A percentile compares a stretch with the other conserved stretches of the same genome.
phyloP scores from a whole-genome alignment of 2,888 invertebrate species.

The Phengaris arion region DNA sequence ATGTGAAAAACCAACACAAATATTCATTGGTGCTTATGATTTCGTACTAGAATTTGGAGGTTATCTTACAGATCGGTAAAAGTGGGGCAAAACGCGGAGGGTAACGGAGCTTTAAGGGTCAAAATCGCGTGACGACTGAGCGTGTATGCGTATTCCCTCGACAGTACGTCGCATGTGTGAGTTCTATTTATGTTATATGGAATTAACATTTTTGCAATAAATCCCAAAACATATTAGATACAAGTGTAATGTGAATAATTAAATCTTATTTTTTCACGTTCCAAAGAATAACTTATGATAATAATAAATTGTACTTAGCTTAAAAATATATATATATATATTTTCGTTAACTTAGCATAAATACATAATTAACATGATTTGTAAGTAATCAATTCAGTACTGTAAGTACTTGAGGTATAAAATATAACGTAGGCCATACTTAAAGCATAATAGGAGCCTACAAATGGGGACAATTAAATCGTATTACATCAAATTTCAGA shows the following conservation, averaged over 20 bases:
- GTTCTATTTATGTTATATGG: constrained; percentile 31
- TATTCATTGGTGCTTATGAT: constrained; percentile 41
- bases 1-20: not conserved
- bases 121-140: constrained; percentile 51
- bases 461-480: too few relatives aligned
- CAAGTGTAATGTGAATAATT: not conserved
- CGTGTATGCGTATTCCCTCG: constrained; percentile 52
- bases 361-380: too few relatives aligned
- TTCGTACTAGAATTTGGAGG: constrained; percentile 67
- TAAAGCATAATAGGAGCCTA: too few relatives aligned
- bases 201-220: not conserved
- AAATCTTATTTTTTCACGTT: not conserved
- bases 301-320: too few relatives aligned
- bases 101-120: constrained; percentile 55
- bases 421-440: too few relatives aligned
- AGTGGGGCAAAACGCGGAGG: constrained; percentile 65
- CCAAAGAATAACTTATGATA: too few relatives aligned
- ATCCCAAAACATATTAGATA: constrained; percentile 18
- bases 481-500: too few relatives aligned
- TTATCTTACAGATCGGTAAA: constrained; percentile 69
- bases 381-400: too few relatives aligned
- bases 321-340: too few relatives aligned
- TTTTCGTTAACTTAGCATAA: too few relatives aligned
- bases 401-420: too few relatives aligned
- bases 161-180: constrained; percentile 45